Conservation (phyloP, 2,888 invertebrate species). For the Strigamia transsilvanica region DNA sequence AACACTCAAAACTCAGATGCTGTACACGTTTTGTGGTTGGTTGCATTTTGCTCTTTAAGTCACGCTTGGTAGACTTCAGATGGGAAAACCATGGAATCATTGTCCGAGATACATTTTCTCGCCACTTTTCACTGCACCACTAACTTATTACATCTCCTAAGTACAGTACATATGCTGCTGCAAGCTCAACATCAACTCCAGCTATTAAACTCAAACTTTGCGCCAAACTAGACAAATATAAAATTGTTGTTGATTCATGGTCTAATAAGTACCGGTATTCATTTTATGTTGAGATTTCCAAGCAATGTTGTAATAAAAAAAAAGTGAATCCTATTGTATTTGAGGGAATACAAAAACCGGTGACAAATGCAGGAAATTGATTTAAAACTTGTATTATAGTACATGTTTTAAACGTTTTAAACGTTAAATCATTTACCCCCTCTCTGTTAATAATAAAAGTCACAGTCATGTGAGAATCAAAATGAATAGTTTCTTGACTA, state of each 20-base stretch:
- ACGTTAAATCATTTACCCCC: not conserved
- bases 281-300: too few relatives aligned
- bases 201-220: not conserved
- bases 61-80: constrained; percentile 31
- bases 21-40: constrained; percentile 41
- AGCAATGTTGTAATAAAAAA: too few relatives aligned
- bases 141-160: not conserved
- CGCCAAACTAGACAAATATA: not conserved
- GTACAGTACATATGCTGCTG: not conserved
- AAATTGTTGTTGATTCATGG: not conserved
- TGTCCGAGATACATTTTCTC: constrained; percentile 42
- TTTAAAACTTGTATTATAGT: not conserved
- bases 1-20: constrained; percentile 37
- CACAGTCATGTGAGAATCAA: not conserved
- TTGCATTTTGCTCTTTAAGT: constrained; percentile 40
- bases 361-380: too few relatives aligned
- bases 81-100: constrained; percentile 43
- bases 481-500: not conserved
- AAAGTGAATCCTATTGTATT: too few relatives aligned
- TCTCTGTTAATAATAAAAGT: not conserved
- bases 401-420: not conserved
- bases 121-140: constrained; percentile 40
- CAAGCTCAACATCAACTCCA: not conserved
- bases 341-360: too few relatives aligned
- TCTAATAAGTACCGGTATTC: too few relatives aligned